These are phyloP conservation scores for Coelopa frigida DNA, from an alignment of 1,140 invertebrate species.

Conservation along the genomic window DNA sequence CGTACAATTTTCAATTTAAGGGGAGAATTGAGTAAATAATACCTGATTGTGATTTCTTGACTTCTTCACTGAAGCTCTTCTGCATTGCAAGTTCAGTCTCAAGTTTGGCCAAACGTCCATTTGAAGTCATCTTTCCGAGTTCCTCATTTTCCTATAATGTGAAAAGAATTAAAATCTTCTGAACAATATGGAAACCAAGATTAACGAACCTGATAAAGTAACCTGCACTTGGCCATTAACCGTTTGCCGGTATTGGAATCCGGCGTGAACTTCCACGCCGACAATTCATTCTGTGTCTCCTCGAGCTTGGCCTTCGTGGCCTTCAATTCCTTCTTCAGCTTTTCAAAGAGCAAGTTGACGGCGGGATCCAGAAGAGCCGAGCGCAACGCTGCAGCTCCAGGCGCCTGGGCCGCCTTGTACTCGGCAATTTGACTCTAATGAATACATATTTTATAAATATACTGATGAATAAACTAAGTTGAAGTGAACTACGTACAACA, in stretches of 20 bases:
- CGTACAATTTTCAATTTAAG: too few species aligned
- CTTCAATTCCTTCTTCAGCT: constrained; percentile 84
- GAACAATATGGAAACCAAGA: background rate
- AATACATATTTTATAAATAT: background rate
- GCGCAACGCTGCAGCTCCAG: constrained; percentile 67
- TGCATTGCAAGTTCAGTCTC: constrained; percentile 93
- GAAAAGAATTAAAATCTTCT: constrained; percentile 45
- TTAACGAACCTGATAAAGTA: constrained; percentile 72
- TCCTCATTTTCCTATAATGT: constrained; percentile 97
- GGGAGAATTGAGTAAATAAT: too few species aligned
- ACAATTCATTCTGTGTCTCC: constrained; percentile 95
- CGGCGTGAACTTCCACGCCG: constrained; percentile 97
- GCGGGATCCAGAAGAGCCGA: constrained; percentile 88
- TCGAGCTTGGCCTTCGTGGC: constrained; percentile 84
- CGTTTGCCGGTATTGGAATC: constrained; percentile 97
- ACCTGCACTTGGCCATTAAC: constrained; percentile 93
- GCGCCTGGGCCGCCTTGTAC: constrained; percentile 74
- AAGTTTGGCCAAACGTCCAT: constrained; percentile 88
- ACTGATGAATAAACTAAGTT: background rate
- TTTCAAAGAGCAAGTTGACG: constrained; percentile 89
- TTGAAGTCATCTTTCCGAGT: constrained; percentile 90
- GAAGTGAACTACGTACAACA: constrained; percentile 69
- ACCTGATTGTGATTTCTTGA: constrained; percentile 96
- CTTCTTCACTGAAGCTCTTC: constrained; percentile 92
- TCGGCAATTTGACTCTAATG: constrained; percentile 83